These are phyloP conservation scores for Collichthys lucidus DNA, from an alignment of 2,113 vertebrate genomes.

Conservation along the genomic window DNA sequence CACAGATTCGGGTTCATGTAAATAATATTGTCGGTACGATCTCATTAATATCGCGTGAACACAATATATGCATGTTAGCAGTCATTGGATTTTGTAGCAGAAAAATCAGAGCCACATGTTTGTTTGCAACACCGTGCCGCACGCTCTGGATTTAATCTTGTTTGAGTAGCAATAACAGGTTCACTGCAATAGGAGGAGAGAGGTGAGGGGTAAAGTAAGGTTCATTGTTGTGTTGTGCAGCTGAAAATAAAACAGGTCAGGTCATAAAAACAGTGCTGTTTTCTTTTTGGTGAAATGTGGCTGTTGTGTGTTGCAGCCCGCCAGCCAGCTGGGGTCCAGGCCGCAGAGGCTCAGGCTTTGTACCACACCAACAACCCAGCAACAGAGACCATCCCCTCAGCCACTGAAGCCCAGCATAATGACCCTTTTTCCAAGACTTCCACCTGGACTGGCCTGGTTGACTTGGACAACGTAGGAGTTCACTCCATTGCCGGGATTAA, in stretches of 20 bases:
- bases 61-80: slow-evolving; percentile 4
- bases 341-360: slow-evolving; percentile 56
- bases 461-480: slow-evolving; percentile 68
- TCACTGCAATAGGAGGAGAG: neutral
- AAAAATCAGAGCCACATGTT: slow-evolving; percentile 3
- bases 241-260: slow-evolving; percentile 35
- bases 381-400: slow-evolving; percentile 45
- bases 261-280: slow-evolving; percentile 7
- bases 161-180: neutral
- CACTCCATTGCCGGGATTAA: slow-evolving; percentile 62
- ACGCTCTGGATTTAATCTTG: slow-evolving; percentile 19
- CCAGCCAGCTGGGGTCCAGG: slow-evolving; percentile 68
- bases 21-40: slow-evolving; percentile 17
- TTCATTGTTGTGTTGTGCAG: slow-evolving; percentile 11
- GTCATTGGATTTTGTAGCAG: neutral
- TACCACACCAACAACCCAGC: slow-evolving; percentile 50
- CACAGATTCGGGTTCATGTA: neutral
- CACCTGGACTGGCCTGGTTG: slow-evolving; percentile 74
- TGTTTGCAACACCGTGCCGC: neutral
- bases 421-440: slow-evolving; percentile 61
- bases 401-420: slow-evolving; percentile 49
- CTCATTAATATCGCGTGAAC: neutral
- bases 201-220: neutral
- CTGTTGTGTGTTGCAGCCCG: slow-evolving; percentile 70
- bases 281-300: slow-evolving; percentile 14